These are phyloP conservation scores for Tachina fera DNA, from an alignment of 2,888 invertebrate genomes.

Conservation along the genomic window DNA sequence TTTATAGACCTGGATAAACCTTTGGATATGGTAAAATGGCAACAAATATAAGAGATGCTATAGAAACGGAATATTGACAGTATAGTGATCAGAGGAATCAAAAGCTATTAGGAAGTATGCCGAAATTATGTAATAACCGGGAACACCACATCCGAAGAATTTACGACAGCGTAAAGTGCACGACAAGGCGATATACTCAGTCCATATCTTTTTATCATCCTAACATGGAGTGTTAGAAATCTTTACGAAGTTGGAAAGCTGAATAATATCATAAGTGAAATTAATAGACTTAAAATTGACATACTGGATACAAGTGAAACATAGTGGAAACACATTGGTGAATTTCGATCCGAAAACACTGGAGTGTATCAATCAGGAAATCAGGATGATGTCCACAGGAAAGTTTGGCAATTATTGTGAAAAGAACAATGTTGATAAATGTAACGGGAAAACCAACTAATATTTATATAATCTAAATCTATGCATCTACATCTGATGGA, in stretches of 20 bases:
- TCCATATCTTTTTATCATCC: neutral
- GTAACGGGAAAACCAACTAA: too few species aligned
- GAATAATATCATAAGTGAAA: neutral
- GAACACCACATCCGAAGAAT: neutral
- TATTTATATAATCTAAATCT: too few species aligned
- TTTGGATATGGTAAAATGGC: neutral
- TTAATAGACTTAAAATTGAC: too few species aligned
- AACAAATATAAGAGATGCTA: constrained; percentile 14
- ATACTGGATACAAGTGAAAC: too few species aligned
- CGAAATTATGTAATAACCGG: neutral
- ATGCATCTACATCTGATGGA: too few species aligned
- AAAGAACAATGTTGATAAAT: too few species aligned
- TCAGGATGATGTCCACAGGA: too few species aligned
- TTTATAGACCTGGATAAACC: constrained; percentile 14
- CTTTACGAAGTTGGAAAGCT: neutral
- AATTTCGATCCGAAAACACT: too few species aligned
- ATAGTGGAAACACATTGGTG: too few species aligned
- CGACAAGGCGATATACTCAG: neutral
- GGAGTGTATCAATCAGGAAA: too few species aligned
- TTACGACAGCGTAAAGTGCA: neutral
- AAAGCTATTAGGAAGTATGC: neutral
- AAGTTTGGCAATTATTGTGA: too few species aligned
- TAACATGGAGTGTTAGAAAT: neutral
- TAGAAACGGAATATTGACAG: neutral
- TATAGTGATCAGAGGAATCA: neutral